Evolutionary conservation across 2,888 invertebrate species (phyloP).

Genomic region (Cheilosia vernalis): DNA sequence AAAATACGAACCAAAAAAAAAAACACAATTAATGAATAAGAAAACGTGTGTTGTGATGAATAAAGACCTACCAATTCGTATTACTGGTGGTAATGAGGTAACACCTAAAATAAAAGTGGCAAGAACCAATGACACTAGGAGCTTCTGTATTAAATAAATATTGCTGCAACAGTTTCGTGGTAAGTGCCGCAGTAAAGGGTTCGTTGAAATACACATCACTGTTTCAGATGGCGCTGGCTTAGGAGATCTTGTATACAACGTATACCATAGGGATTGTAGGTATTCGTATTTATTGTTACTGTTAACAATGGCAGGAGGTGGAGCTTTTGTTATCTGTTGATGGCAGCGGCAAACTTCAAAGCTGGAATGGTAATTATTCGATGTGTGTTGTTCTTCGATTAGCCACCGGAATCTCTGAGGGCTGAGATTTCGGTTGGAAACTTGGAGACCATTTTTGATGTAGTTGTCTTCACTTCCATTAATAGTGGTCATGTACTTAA

Average conservation of each 20-base stretch:
- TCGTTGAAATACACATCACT: not conserved
- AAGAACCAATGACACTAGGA: slow-evolving; percentile 60
- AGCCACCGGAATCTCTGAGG: not conserved
- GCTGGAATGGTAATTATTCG: not conserved
- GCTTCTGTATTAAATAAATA: slow-evolving; percentile 30
- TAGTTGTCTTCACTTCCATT: not conserved
- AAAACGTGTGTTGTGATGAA: no score
- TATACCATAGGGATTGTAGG: slow-evolving; percentile 4
- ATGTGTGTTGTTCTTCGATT: not conserved
- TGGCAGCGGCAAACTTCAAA: slow-evolving; percentile 43
- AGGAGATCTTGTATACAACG: not conserved
- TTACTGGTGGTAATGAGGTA: slow-evolving; percentile 86
- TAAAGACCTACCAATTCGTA: slow-evolving; percentile 86
- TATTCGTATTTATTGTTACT: slow-evolving; percentile 23
- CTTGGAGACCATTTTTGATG: not conserved
- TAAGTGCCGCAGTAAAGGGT: not conserved
- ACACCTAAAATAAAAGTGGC: slow-evolving; percentile 79
- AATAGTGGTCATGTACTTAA: not conserved
- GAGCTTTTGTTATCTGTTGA: slow-evolving; percentile 29
- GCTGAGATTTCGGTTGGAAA: not conserved
- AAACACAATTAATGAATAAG: not conserved
- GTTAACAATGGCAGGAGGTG: slow-evolving; percentile 17
- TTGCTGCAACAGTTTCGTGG: slow-evolving; percentile 20
- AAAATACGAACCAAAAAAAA: not conserved
- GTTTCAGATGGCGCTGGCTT: not conserved